These are phyloP conservation scores for Thumatha senex DNA, from an alignment of 2,888 invertebrate genomes.

Conservation along the genomic window DNA sequence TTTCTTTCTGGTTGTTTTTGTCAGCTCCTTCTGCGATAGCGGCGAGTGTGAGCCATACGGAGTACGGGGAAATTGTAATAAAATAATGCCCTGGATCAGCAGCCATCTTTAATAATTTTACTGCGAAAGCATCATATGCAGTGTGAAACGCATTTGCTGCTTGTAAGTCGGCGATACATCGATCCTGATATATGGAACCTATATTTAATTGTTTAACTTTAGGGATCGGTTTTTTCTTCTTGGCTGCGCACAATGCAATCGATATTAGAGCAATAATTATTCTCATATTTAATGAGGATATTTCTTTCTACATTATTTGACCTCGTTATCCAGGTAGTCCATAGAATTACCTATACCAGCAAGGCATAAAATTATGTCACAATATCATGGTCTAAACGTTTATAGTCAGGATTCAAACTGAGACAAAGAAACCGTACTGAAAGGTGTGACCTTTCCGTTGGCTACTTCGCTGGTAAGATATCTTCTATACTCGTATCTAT, in stretches of 20 bases:
- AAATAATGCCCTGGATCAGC: constrained; percentile 14
- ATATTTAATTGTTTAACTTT: not conserved
- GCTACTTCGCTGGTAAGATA: too few species aligned
- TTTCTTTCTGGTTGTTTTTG: constrained; percentile 13
- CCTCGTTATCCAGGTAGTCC: too few species aligned
- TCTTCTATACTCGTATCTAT: too few species aligned
- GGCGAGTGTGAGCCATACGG: constrained; percentile 28
- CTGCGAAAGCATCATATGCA: constrained; percentile 21
- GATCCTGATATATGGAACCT: not conserved
- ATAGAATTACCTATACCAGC: too few species aligned
- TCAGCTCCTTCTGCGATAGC: constrained; percentile 30
- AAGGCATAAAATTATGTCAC: too few species aligned
- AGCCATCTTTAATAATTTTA: constrained; percentile 14
- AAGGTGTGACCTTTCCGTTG: too few species aligned
- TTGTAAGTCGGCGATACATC: constrained; percentile 14
- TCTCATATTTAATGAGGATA: not conserved
- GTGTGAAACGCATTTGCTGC: constrained; percentile 10
- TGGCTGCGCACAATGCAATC: not conserved
- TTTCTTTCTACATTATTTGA: not conserved
- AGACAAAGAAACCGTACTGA: too few species aligned
- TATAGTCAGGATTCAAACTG: too few species aligned
- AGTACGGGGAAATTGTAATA: constrained; percentile 20
- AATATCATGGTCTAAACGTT: too few species aligned
- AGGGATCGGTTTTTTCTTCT: not conserved
- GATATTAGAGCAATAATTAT: not conserved